phyloP scores from a whole-genome alignment of 2,113 vertebrate species.

The Butorides virescens region DNA sequence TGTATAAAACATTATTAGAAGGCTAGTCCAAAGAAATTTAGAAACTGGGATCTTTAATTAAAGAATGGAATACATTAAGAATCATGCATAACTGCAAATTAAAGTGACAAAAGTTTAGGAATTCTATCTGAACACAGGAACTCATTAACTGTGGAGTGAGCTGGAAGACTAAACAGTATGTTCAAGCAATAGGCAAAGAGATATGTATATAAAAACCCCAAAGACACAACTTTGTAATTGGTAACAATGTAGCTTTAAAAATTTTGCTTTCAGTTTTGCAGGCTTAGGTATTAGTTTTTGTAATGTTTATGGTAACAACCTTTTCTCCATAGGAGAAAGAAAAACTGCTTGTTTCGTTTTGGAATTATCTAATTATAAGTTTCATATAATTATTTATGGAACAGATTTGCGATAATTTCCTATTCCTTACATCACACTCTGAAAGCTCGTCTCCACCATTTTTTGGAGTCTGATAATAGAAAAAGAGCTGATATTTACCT shows the following conservation, averaged over 20 bases:
- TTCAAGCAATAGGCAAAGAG: neutral
- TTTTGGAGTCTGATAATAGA: neutral
- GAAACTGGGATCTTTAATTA: neutral
- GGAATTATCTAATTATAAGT: neutral
- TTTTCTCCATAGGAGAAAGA: neutral
- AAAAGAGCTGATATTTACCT: neutral
- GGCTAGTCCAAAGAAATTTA: neutral
- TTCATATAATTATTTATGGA: neutral
- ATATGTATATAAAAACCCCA: neutral
- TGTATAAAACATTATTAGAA: neutral
- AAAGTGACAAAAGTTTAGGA: neutral
- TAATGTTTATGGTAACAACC: neutral
- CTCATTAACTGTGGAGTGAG: neutral
- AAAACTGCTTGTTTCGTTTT: neutral
- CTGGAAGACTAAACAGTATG: neutral
- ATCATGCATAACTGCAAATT: neutral
- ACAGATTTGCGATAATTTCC: neutral
- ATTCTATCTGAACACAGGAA: neutral
- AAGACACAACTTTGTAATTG: neutral
- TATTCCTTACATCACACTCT: neutral
- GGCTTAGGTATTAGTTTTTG: neutral
- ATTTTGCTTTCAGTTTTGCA: neutral
- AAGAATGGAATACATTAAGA: neutral
- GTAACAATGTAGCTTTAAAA: neutral
- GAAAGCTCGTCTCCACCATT: neutral